Base-by-base conservation (phyloP, 2,113 vertebrate species). In the Columbina picui region DNA sequence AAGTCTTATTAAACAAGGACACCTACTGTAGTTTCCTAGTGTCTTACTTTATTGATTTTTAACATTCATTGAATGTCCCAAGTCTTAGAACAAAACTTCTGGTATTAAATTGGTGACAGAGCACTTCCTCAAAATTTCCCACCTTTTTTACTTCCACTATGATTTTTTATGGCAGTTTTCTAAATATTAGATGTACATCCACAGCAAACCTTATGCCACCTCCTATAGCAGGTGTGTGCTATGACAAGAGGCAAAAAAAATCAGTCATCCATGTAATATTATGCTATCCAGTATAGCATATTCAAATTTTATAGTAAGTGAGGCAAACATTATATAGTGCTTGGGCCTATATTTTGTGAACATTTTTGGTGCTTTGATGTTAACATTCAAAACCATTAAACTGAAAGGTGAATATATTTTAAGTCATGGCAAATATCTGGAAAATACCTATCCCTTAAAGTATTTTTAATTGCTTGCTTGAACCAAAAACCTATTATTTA, bases 181-280 rank as follows among this genome's bases (percentile, higher is more conserved):
- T 47, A 55, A 50, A 68, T 64, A 67, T 59, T 74, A 9, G 30
- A 39, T 78, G 7, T 23, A 87, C 84, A 81, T 67, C 20, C n/a
- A 20, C 10, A 69, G 19, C 20, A 84, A 74, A 53, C 5, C 2
- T 63, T 65, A 12, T 22, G 26, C 7, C 1, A 84, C 49, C 12
- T 84, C 17, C 18, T 56, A 8, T 7, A 77, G 7, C 21, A 70
- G 4, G 12, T 60, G 4, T 63, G 12, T 59, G 36, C 8, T 78
- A 21, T 47, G 21, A 69, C 4, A 61, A 71, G 21, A 80, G 49
- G 9, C 2, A 7, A 65, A 86, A 87, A 22, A 4, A 0, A 45
- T 45, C 20, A 90, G 30, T 21, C 1, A 45, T 57, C 9, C 0
- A 0, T 52, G 12, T 26, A 63, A 19, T 22, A n/a, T 5, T 36